Conservation (phyloP, 2,888 invertebrate species). For the Leptinotarsa rubiginosa region DNA sequence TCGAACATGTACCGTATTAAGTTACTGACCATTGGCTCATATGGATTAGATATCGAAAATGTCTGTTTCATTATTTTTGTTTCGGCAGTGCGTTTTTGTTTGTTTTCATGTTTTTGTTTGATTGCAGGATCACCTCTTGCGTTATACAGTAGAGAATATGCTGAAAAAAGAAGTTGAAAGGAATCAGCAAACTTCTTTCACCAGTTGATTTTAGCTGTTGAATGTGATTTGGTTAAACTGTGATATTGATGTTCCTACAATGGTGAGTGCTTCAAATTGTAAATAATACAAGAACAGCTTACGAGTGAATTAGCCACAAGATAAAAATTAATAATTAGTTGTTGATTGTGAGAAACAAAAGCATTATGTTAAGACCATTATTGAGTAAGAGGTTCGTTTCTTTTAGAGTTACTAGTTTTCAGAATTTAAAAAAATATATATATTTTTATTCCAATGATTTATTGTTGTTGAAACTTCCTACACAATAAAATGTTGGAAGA, state of each 20-base stretch:
- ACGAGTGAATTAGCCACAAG: neutral
- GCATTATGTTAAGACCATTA: too few species aligned
- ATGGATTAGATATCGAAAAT: neutral
- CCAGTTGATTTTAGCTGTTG: neutral
- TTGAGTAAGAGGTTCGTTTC: too few species aligned
- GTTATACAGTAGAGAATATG: slow-evolving; percentile 30
- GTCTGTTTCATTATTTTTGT: neutral
- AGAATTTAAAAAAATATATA: too few species aligned
- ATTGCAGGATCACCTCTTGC: slow-evolving; percentile 36
- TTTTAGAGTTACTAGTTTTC: too few species aligned
- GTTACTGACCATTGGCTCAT: neutral
- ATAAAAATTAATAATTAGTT: too few species aligned
- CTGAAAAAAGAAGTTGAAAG: slow-evolving; percentile 12
- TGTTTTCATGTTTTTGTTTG: neutral
- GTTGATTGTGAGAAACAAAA: too few species aligned
- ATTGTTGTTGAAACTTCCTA: too few species aligned
- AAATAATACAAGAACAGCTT: neutral
- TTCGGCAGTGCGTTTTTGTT: neutral
- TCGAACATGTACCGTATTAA: too few species aligned
- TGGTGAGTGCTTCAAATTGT: neutral
- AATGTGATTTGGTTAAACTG: slow-evolving; percentile 1
- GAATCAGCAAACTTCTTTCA: neutral
- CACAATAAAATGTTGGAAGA: too few species aligned
- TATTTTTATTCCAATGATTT: too few species aligned
- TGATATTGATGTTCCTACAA: slow-evolving; percentile 15